Conservation (phyloP, 2,797 vertebrate species). For the Scomberomorus guttatus region DNA sequence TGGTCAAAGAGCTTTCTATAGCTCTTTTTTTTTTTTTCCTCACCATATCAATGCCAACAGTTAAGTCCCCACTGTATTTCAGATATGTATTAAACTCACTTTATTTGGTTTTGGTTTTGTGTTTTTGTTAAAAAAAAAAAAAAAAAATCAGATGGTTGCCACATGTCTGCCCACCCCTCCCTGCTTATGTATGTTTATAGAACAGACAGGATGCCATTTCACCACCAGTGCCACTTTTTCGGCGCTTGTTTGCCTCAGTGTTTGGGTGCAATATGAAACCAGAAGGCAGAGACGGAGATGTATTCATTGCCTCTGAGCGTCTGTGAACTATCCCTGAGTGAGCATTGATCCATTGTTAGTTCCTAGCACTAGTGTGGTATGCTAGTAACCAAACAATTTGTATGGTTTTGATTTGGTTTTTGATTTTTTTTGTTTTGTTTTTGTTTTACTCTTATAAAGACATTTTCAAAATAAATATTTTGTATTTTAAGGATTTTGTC, state of each 20-base stretch:
- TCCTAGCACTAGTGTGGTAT: conserved; percentile 82
- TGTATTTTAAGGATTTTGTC: conserved; percentile 85
- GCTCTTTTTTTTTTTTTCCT: conserved; percentile 26
- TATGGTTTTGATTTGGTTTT: conserved; percentile 80
- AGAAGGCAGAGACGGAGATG: conserved; percentile 60
- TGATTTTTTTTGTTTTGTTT: conserved; percentile 55
- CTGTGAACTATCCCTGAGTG: conserved; percentile 66
- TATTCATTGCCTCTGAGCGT: conserved; percentile 63
- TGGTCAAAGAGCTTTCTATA: conserved; percentile 68
- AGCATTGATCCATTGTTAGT: conserved; percentile 77
- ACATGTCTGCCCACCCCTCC: conserved; percentile 56
- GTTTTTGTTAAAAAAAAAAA: conserved; percentile 56
- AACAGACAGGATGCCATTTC: conserved; percentile 74
- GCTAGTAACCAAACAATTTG: conserved; percentile 85
- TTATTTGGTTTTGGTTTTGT: conserved; percentile 69
- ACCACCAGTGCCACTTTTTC: conserved; percentile 77
- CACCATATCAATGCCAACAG: conserved; percentile 79
- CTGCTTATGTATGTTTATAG: conserved; percentile 58
- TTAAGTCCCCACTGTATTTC: conserved; percentile 73
- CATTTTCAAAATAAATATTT: conserved; percentile 88
- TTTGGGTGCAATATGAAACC: conserved; percentile 69
- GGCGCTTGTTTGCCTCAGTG: conserved; percentile 75
- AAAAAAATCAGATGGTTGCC: conserved; percentile 63
- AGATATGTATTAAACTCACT: conserved; percentile 77
- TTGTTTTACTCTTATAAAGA: conserved; percentile 79